phyloP scores from a whole-genome alignment of 2,888 invertebrate species.

The Nymphalis urticae region DNA sequence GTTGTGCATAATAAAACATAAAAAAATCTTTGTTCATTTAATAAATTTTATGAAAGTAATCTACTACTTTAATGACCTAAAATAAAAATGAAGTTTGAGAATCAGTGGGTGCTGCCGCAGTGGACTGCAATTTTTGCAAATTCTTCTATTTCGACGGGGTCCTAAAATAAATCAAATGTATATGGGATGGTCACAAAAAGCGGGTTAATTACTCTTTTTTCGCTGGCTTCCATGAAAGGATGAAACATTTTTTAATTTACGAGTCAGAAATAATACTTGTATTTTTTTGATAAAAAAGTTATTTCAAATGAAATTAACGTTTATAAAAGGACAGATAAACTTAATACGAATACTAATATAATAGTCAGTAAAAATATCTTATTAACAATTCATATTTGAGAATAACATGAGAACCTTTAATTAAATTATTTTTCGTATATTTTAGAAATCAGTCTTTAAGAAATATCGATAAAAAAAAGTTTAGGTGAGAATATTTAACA shows the following conservation, averaged over 20 bases:
- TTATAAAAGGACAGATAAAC: background rate
- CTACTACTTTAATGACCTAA: too few relatives aligned
- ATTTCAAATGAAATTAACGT: constrained; percentile 3
- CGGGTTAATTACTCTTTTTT: constrained; percentile 76
- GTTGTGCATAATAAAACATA: too few relatives aligned
- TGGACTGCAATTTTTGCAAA: constrained; percentile 77
- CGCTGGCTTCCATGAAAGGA: constrained; percentile 70
- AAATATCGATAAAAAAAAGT: constrained; percentile 3
- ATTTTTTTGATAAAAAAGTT: constrained; percentile 1
- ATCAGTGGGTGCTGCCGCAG: constrained; percentile 53
- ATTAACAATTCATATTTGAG: background rate
- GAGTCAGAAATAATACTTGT: constrained; percentile 26
- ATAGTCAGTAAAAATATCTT: constrained; percentile 7
- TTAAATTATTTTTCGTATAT: constrained; percentile 17
- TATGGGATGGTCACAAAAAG: constrained; percentile 75
- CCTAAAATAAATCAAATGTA: constrained; percentile 79
- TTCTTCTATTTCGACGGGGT: constrained; percentile 75
- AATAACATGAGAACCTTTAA: constrained; percentile 11
- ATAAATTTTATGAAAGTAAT: background rate
- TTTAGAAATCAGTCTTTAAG: background rate
- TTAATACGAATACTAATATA: constrained; percentile 13
- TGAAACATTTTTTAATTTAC: constrained; percentile 60
- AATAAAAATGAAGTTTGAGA: constrained; percentile 52
- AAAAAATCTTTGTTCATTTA: too few relatives aligned
- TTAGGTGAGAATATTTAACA: constrained; percentile 9